Conservation (phyloP, 2,113 vertebrate species). For the Peromyscus polionotus region DNA sequence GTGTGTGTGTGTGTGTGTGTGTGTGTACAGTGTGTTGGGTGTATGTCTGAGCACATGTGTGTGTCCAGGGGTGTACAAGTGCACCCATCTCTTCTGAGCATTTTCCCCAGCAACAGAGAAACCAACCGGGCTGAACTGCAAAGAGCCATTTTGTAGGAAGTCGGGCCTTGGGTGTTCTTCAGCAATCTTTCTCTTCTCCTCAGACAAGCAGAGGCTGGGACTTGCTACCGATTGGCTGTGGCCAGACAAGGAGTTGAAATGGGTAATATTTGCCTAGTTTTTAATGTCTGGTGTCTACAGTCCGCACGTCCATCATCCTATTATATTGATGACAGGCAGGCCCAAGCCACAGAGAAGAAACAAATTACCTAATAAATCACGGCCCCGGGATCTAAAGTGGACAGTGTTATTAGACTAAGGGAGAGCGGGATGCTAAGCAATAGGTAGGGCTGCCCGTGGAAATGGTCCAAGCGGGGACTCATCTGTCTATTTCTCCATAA, state of each 20-base stretch:
- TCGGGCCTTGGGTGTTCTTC: not conserved
- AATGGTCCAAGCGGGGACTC: conserved; percentile 29
- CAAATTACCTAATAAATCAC: conserved; percentile 97
- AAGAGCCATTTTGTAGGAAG: conserved; percentile 47
- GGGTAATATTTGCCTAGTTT: conserved; percentile 85
- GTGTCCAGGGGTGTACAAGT: fast-evolving
- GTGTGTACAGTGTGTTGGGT: too few relatives aligned
- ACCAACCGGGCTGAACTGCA: not conserved
- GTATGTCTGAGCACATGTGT: not conserved
- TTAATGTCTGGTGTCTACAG: conserved; percentile 85
- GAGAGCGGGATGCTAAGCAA: conserved; percentile 74
- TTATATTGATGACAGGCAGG: conserved; percentile 88
- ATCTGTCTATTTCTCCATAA: conserved; percentile 47
- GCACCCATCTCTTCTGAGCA: not conserved
- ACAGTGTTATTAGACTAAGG: conserved; percentile 88
- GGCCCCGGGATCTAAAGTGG: conserved; percentile 84
- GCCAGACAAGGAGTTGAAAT: conserved; percentile 77
- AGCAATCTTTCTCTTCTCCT: conserved; percentile 49
- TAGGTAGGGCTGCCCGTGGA: conserved; percentile 77
- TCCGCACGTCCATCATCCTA: conserved; percentile 90
- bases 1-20: too few relatives aligned
- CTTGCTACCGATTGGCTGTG: conserved; percentile 79
- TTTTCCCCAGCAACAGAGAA: not conserved
- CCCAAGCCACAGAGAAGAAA: conserved; percentile 88
- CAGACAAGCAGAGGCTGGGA: conserved; percentile 82